Evolutionary conservation across 2,113 vertebrate species (phyloP).

Genomic region (Orthonyx spaldingii): DNA sequence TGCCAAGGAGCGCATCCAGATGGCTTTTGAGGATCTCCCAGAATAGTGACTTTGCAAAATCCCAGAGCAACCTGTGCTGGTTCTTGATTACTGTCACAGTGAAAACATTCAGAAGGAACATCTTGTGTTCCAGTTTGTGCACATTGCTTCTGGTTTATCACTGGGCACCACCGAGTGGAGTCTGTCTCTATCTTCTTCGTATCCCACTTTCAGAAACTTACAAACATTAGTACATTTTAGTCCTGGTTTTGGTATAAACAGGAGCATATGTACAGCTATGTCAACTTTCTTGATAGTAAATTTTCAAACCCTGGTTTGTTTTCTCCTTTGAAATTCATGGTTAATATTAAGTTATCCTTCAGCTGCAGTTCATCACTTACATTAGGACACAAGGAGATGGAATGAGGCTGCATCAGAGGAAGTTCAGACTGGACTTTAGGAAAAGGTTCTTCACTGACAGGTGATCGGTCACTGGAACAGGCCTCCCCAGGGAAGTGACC

Average conservation of each 20-base stretch:
- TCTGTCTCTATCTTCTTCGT: background rate
- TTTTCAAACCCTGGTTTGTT: background rate
- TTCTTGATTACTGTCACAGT: accelerated
- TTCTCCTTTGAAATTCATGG: background rate
- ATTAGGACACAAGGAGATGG: background rate
- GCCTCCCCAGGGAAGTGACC: background rate
- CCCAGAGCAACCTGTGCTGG: background rate
- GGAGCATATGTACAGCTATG: background rate
- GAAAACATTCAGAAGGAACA: background rate
- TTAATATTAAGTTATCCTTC: background rate
- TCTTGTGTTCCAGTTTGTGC: background rate
- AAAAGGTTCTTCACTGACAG: background rate
- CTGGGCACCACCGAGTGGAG: background rate
- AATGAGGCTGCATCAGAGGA: background rate
- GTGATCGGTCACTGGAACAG: background rate
- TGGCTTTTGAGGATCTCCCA: background rate
- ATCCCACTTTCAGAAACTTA: background rate
- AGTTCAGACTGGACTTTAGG: background rate
- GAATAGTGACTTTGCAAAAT: background rate
- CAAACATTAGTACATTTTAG: background rate
- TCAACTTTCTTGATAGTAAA: background rate
- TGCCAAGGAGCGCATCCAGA: background rate
- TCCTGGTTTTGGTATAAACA: background rate
- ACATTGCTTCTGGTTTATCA: background rate
- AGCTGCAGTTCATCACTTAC: background rate